Evolutionary conservation across 2,888 invertebrate genomes (phyloP).

Genomic region (Catocala sponsa): DNA sequence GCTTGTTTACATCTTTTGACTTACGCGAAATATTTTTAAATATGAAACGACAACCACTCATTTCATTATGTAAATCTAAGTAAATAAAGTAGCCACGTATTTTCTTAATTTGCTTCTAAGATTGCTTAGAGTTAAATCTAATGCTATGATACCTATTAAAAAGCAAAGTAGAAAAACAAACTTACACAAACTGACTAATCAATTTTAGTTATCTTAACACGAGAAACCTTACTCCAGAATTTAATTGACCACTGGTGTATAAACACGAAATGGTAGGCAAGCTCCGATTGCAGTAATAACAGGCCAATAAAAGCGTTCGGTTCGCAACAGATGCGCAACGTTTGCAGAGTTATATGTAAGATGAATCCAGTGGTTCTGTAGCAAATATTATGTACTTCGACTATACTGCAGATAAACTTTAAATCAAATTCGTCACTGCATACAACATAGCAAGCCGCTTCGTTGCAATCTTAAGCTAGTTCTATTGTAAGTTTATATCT

Average conservation of each 20-base stretch:
- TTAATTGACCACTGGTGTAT: constrained; percentile 56
- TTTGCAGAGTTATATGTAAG: constrained; percentile 72
- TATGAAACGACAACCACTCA: too few species aligned
- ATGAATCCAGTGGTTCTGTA: constrained; percentile 42
- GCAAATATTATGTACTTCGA: neutral
- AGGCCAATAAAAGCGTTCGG: constrained; percentile 71
- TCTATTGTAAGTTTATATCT: too few species aligned
- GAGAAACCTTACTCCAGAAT: constrained; percentile 54
- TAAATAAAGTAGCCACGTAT: too few species aligned
- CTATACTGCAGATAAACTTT: neutral
- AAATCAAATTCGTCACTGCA: too few species aligned
- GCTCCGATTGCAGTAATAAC: constrained; percentile 81
- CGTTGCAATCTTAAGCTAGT: too few species aligned
- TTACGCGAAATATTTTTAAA: too few species aligned
- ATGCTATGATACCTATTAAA: neutral
- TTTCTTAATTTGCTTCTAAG: too few species aligned
- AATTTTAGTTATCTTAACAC: constrained; percentile 51
- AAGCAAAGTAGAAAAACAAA: constrained; percentile 17
- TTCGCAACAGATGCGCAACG: constrained; percentile 77
- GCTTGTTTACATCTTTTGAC: too few species aligned
- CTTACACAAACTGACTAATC: constrained; percentile 38
- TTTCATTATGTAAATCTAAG: too few species aligned
- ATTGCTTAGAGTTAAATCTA: too few species aligned
- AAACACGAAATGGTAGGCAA: constrained; percentile 64
- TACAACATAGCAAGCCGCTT: too few species aligned